Percentiles rank a stretch among this genome's conserved stretches.
Evolutionary conservation across 2,888 invertebrate genomes (phyloP).

Genomic region (Dryocosmus kuriphilus): DNA sequence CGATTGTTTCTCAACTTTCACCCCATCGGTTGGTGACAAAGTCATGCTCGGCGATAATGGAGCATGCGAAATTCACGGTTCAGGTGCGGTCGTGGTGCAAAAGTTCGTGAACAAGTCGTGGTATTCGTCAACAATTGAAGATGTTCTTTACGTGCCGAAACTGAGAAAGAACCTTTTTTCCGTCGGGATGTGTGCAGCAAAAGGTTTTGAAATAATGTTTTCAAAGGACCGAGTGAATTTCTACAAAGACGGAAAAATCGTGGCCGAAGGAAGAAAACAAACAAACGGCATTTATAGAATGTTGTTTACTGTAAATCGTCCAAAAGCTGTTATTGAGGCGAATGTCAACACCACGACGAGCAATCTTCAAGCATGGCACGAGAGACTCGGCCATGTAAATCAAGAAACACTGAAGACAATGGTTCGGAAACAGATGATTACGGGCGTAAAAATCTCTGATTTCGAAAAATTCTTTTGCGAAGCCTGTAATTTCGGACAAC

Average conservation of each 20-base stretch:
- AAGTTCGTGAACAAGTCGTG: no score
- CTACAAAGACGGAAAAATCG: conserved; percentile 2
- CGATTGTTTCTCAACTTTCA: no score
- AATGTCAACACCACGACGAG: conserved; percentile 43
- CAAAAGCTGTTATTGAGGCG: not conserved
- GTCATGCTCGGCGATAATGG: no score
- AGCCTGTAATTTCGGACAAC: conserved; percentile 57
- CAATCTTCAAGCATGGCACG: conserved; percentile 55
- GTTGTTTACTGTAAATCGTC: conserved; percentile 37
- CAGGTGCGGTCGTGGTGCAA: no score
- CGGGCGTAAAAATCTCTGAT: conserved; percentile 43
- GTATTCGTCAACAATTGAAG: conserved; percentile 24
- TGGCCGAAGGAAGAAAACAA: conserved; percentile 49
- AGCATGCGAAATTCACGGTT: no score
- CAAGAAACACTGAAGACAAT: conserved; percentile 38
- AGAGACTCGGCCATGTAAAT: conserved; percentile 56
- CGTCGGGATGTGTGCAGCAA: conserved; percentile 44
- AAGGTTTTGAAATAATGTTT: conserved; percentile 48
- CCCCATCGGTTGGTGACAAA: no score
- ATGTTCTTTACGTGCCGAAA: no score
- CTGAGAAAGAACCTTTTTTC: no score
- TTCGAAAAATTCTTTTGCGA: conserved; percentile 55
- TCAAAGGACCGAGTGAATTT: conserved; percentile 42
- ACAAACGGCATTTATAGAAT: conserved; percentile 50
- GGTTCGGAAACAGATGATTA: conserved; percentile 10